Evolutionary conservation across 2,113 vertebrate genomes (phyloP).

Genomic region (Spermophilus dauricus): DNA sequence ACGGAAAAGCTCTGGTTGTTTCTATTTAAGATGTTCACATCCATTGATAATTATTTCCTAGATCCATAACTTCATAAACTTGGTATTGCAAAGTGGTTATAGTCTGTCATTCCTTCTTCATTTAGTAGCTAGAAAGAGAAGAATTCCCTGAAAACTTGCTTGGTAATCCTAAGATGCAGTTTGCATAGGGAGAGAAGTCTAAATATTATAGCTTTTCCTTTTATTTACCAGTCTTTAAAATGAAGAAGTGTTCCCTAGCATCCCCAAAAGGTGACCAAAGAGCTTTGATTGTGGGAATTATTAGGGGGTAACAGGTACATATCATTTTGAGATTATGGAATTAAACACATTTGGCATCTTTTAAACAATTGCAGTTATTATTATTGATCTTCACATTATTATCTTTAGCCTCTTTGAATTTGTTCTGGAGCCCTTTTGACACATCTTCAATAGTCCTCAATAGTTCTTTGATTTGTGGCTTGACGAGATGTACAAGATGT

Average conservation of each 20-base stretch:
- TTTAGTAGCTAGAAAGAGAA: slow-evolving; percentile 25
- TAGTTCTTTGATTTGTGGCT: background rate
- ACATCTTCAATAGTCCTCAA: background rate
- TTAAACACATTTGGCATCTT: background rate
- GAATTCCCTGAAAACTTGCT: background rate
- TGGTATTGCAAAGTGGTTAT: background rate
- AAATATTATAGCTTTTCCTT: background rate
- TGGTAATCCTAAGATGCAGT: background rate
- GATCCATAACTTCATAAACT: slow-evolving; percentile 33
- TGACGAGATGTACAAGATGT: background rate
- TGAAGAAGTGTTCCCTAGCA: background rate
- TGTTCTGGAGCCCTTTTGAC: background rate
- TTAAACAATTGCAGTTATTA: background rate
- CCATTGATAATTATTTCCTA: slow-evolving; percentile 34
- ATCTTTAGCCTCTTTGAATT: slow-evolving; percentile 23
- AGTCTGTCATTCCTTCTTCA: slow-evolving; percentile 2
- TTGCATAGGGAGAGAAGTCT: background rate
- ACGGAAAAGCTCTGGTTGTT: background rate
- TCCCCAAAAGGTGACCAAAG: background rate
- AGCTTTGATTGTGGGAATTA: background rate
- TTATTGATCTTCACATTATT: slow-evolving; percentile 15
- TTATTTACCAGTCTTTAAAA: slow-evolving; percentile 40
- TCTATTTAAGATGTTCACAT: slow-evolving; percentile 17
- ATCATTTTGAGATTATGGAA: background rate
- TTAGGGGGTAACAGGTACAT: background rate